Base-by-base conservation (phyloP, 2,113 vertebrate species). In the Sciurus niger region DNA sequence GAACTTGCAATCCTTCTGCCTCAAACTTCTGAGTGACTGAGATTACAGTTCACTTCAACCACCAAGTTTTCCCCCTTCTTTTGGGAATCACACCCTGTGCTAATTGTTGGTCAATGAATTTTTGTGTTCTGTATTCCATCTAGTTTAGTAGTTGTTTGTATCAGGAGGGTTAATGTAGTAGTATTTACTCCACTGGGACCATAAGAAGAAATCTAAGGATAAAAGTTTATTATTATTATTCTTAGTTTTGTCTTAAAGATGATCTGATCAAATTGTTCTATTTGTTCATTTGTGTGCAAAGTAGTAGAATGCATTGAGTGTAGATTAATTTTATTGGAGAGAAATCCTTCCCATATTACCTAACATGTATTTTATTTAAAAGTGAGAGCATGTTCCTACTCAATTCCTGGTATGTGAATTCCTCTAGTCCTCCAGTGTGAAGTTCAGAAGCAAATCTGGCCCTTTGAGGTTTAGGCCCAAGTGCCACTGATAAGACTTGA, bases 291-390 rank as follows among this genome's bases (percentile, higher is more conserved):
- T 28, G 46, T 73, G 53, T 77, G 80, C 53, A 80, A 87, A 34
- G 34, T 60, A 67, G 12, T 55, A 78, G 77, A 70, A n/a, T 20
- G 70, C 37, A n/a, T 18, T 88, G 58, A 10, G 0, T 92, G 84
- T 87, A 87, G 63, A 70, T 84, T 93, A 88, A 60, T 93, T 80
- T 84, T 46, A 72, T 46, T 85, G 85, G 53, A 72, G 7, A 76
- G 46, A 63, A 80, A 91, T 80, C 11, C 73, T 37, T 65, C 74
- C 32, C 24, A 63, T 70, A 18, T 53, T 85, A 70, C 37, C 37
- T 95, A 89, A 55, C 2, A 28, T 16, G 10, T 80, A 34, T 32
- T 80, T 37, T 70, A 8, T 86, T 51, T 79, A 73, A 74, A 22
- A 72, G 67, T 60, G 32, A 32, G 32, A 83, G 20, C 10, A 72